Evolutionary conservation across 1,140 invertebrate species (phyloP).

Genomic region (Trypoxylus dichotomus): DNA sequence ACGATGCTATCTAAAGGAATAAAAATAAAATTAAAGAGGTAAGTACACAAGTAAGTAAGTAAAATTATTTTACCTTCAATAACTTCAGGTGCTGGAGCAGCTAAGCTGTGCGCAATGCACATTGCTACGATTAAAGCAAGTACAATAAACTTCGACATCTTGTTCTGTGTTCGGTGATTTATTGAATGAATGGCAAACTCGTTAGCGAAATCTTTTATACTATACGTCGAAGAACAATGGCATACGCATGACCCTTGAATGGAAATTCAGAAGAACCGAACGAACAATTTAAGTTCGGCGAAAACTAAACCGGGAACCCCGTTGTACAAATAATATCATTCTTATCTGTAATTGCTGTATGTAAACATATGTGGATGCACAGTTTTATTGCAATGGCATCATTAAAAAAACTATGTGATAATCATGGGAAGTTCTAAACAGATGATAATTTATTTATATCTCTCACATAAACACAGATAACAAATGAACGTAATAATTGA

Average conservation of each 20-base stretch:
- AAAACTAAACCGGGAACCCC: too few relatives aligned
- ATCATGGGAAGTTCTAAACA: too few relatives aligned
- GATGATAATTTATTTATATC: too few relatives aligned
- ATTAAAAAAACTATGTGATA: too few relatives aligned
- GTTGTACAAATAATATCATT: too few relatives aligned
- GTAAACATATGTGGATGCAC: too few relatives aligned
- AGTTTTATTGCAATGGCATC: too few relatives aligned
- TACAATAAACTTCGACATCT: slow-evolving; percentile 3
- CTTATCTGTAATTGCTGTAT: too few relatives aligned
- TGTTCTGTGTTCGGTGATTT: background rate
- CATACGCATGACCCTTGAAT: background rate
- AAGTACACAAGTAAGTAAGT: background rate
- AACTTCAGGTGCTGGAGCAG: background rate
- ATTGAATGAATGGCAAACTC: background rate
- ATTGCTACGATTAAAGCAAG: background rate
- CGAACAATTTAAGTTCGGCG: too few relatives aligned
- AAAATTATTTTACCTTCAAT: slow-evolving; percentile 5
- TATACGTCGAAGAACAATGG: background rate
- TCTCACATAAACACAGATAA: too few relatives aligned
- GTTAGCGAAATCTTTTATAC: background rate
- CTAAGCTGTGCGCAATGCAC: background rate
- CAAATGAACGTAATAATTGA: too few relatives aligned
- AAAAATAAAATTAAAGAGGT: background rate
- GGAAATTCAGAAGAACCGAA: background rate
- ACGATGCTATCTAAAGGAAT: background rate